Evolutionary conservation across 2,113 vertebrate genomes (phyloP), one percentile per base, ranked within the genome.

Genomic region (Dromaius novaehollandiae): DNA sequence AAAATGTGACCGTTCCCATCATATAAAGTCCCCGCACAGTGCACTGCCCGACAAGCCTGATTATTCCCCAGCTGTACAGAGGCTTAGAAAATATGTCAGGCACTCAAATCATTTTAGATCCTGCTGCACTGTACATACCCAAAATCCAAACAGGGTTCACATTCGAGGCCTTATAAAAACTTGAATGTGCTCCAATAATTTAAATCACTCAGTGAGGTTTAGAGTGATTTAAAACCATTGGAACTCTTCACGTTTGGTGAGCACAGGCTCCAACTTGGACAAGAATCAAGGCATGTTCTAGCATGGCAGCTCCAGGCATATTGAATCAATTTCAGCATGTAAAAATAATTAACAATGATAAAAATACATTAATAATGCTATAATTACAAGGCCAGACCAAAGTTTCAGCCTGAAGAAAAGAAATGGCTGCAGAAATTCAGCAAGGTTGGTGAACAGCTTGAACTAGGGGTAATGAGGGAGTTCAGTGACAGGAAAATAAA

Each of bases 301-400:
- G 91, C 66, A 91, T 97, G 97, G 96, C 97, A 97, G 94, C 92
- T 96, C 95, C 94, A 96, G 63, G 86, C 97, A 97, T 97, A 97
- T 81, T 97, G 97, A 97, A 97, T 97, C 96, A 97, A 97, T 97
- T 97, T 97, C 76, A 95, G 94, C 90, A 97, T 96, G 97, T 96
- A 97, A 97, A 97, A 97, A 97, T 97, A 97, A 97, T 97, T 96
- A 97, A 97, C 89, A 96, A 94, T 95, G 96, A 97, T 97, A 97
- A 96, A 97, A 97, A 97, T 95, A 91, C 92, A 97, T 97, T 96
- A 96, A 97, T 96, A 97, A 96, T 88, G 34, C 92, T 90, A 86
- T 95, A 97, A 97, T 96, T 97, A 94, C 96, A 95, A 94, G 92
- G 82, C 95, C 93, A 95, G 95, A 95, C 93, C 92, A 36, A 96